These are phyloP conservation scores for Lethocerus indicus DNA, from an alignment of 1,140 invertebrate genomes.

Conservation along the genomic window DNA sequence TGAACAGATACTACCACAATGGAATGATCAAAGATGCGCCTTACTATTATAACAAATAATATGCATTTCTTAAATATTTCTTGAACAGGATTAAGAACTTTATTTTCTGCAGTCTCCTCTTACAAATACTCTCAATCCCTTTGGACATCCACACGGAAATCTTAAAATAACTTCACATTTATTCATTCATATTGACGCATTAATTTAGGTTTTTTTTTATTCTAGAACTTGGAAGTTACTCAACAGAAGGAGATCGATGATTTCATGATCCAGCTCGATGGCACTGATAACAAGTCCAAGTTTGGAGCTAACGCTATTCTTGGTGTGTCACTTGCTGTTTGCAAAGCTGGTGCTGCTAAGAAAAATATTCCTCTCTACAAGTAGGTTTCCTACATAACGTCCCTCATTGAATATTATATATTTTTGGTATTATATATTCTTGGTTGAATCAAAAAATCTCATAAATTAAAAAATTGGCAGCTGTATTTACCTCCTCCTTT, in stretches of 20 bases:
- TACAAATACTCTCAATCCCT: no score
- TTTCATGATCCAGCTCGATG: conserved; percentile 83
- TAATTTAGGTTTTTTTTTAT: no score
- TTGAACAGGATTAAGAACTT: no score
- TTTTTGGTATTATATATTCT: background rate
- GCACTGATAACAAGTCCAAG: conserved; percentile 91
- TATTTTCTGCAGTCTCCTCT: no score
- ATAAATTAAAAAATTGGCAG: background rate
- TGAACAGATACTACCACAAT: no score
- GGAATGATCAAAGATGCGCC: no score
- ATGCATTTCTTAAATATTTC: no score
- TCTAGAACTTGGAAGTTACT: conserved; percentile 57
- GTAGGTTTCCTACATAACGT: conserved; percentile 25
- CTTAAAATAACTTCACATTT: no score
- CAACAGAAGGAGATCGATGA: conserved; percentile 89
- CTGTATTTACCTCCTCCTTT: background rate
- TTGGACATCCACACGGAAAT: background rate
- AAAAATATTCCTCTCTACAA: conserved; percentile 76
- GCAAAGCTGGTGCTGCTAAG: conserved; percentile 91
- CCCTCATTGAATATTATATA: background rate
- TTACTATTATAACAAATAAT: no score
- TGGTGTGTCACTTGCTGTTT: conserved; percentile 88
- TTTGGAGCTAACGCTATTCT: conserved; percentile 96
- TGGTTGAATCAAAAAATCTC: no score
- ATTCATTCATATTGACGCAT: no score